phyloP scores from a whole-genome alignment of 2,797 vertebrate genomes.

The Aselliscus stoliczkanus region DNA sequence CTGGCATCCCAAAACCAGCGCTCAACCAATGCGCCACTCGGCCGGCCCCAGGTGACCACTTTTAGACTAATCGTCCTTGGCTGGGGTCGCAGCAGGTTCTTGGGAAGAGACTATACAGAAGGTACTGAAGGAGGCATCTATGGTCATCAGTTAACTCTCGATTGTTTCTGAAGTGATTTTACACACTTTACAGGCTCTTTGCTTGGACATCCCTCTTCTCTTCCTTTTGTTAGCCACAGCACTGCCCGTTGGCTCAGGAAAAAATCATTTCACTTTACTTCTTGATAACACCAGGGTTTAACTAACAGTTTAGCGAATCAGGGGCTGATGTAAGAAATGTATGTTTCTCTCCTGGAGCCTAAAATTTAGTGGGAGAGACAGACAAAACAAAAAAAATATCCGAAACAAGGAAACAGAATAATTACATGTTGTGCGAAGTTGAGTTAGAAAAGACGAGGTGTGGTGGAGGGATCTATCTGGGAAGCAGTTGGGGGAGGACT shows the following conservation, averaged over 20 bases:
- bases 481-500: background rate
- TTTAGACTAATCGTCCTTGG: background rate
- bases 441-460: background rate
- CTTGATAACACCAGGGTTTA: constrained; percentile 6
- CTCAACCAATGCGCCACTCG: too few species aligned
- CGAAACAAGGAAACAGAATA: constrained; percentile 47
- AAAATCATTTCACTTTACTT: background rate
- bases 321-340: background rate
- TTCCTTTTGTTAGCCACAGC: background rate
- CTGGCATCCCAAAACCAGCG: too few species aligned
- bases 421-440: constrained; percentile 24
- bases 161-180: background rate
- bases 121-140: background rate
- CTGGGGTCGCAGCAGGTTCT: background rate
- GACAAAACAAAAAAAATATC: background rate
- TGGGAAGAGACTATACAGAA: background rate
- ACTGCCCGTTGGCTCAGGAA: background rate
- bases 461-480: background rate
- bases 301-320: constrained; percentile 21
- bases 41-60: background rate
- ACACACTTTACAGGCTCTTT: background rate
- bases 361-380: constrained; percentile 20
- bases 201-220: background rate
- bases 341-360: constrained; percentile 32
- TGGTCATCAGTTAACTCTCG: background rate